Percentiles rank a stretch among this genome's conserved stretches.
Evolutionary conservation across 2,888 invertebrate genomes (phyloP).

Genomic region (Aspidiotus rigidus): DNA sequence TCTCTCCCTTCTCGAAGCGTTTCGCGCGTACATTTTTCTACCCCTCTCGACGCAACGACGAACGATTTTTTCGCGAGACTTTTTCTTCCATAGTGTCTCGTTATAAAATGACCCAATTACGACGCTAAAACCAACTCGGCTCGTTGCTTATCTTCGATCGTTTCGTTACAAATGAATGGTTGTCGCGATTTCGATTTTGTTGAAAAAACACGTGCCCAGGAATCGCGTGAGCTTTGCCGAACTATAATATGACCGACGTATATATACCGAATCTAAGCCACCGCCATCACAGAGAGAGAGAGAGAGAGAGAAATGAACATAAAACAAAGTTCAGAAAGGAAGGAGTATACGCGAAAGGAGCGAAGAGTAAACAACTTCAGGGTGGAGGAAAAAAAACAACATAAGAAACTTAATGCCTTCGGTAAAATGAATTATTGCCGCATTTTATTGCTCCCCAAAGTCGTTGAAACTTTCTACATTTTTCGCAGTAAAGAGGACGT

Average conservation of each 20-base stretch:
- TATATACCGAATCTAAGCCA: no score
- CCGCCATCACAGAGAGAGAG: neutral
- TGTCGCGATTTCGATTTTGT: neutral
- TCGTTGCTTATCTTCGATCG: neutral
- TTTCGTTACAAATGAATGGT: neutral
- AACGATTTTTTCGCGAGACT: neutral
- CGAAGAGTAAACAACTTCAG: neutral
- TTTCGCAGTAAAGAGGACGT: conserved; percentile 12
- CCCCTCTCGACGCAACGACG: neutral
- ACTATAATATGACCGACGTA: no score
- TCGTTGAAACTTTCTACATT: conserved; percentile 18
- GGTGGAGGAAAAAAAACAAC: conserved; percentile 1
- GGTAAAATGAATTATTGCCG: conserved; percentile 14
- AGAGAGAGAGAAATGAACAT: neutral
- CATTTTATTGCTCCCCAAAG: conserved; percentile 15
- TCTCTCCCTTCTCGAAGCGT: neutral
- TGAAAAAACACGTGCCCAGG: neutral
- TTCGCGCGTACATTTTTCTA: neutral
- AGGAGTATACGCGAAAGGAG: neutral
- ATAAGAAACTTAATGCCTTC: conserved; percentile 11
- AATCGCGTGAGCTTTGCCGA: no score
- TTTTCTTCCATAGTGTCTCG: neutral
- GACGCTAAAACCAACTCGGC: conserved; percentile 2
- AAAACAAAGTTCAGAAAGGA: neutral
- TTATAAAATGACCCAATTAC: conserved; percentile 2